A percentile compares a stretch with the other conserved stretches of the same genome.
Evolutionary conservation across 2,113 vertebrate genomes (phyloP).

Genomic region (Mustela nigripes): DNA sequence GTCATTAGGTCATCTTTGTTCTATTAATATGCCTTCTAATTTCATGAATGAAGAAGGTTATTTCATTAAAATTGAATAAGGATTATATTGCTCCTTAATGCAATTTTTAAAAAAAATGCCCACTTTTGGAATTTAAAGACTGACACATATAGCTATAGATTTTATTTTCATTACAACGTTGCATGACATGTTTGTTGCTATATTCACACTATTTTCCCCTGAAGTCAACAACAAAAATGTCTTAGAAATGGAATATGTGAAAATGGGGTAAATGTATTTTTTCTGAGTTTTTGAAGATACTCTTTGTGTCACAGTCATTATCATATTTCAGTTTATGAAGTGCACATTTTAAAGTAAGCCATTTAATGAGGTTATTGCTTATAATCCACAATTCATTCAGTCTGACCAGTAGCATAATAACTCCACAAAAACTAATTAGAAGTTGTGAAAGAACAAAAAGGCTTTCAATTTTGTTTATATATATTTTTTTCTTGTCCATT

Average conservation of each 20-base stretch:
- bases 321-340: background rate
- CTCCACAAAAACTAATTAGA: background rate
- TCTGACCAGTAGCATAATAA: background rate
- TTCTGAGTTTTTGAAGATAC: background rate
- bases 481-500: background rate
- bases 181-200: background rate
- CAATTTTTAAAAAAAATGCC: background rate
- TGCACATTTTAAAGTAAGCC: background rate
- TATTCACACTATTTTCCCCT: background rate
- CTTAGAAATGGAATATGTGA: background rate
- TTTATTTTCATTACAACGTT: background rate
- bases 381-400: background rate
- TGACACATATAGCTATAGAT: background rate
- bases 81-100: background rate
- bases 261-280: background rate
- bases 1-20: constrained; percentile 24
- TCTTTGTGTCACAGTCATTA: background rate
- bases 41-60: background rate
- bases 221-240: background rate
- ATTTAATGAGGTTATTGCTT: background rate
- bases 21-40: background rate
- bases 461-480: background rate
- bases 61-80: background rate
- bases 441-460: background rate
- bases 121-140: background rate